These are phyloP conservation scores for Brachionus rotundiformis DNA, from an alignment of 1,140 invertebrate species.

Conservation along the genomic window DNA sequence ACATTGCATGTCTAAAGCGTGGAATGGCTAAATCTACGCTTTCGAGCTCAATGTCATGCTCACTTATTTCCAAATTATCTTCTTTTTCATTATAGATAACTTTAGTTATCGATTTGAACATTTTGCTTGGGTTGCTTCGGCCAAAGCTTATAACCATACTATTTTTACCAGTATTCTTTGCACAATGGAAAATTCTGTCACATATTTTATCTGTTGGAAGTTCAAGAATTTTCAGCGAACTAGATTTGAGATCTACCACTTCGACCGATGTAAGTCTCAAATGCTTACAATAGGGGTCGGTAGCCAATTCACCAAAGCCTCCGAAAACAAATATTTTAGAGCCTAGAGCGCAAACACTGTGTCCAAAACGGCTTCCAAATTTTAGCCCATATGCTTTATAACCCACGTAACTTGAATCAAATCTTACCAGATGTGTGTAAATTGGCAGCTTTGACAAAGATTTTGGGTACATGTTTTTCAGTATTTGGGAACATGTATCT, in stretches of 20 bases:
- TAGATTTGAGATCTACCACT: conserved; percentile 18
- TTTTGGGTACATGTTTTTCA: conserved; percentile 14
- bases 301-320: conserved; percentile 50
- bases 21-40: neutral
- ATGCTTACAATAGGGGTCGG: conserved; percentile 28
- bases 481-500: neutral
- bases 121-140: conserved; percentile 39
- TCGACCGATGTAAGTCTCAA: conserved; percentile 13
- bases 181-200: conserved; percentile 32
- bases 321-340: conserved; percentile 54
- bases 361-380: conserved; percentile 57
- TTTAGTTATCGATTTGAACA: conserved; percentile 36
- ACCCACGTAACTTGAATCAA: neutral
- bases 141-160: neutral
- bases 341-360: conserved; percentile 54
- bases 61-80: conserved; percentile 7
- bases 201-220: neutral
- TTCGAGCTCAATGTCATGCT: neutral
- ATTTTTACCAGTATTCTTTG: neutral
- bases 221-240: neutral
- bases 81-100: neutral
- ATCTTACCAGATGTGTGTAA: neutral
- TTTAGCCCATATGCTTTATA: neutral
- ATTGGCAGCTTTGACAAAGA: neutral
- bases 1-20: conserved; percentile 29